Percentiles rank a stretch among this genome's conserved stretches.
Evolutionary conservation across 2,888 invertebrate species (phyloP).

Genomic region (Sinodicranocentrus sp.): DNA sequence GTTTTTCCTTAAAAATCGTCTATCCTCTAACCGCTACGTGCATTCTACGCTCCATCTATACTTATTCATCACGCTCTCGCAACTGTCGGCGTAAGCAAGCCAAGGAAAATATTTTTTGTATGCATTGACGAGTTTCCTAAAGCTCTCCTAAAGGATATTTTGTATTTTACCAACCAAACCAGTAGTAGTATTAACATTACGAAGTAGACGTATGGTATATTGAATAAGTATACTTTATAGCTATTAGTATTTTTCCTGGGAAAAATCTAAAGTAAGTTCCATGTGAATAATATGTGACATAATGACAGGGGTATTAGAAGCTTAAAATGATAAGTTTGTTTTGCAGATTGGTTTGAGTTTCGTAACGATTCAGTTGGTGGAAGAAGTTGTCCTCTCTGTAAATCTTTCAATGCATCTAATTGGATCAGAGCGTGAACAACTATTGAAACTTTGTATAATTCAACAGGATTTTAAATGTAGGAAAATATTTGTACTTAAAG

Average conservation of each 20-base stretch:
- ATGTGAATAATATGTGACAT: not conserved
- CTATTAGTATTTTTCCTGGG: too few relatives aligned
- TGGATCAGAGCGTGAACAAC: too few relatives aligned
- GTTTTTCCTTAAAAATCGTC: not conserved
- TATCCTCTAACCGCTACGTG: not conserved
- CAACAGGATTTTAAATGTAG: too few relatives aligned
- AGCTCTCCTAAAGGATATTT: not conserved
- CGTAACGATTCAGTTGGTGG: too few relatives aligned
- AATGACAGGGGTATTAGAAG: constrained; percentile 2
- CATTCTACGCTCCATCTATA: not conserved
- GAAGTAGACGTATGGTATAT: not conserved
- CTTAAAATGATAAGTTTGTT: not conserved
- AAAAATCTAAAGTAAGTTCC: not conserved
- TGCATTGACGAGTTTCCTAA: not conserved
- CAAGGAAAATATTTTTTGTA: not conserved
- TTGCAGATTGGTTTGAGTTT: not conserved
- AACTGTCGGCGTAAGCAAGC: not conserved
- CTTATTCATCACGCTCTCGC: too few relatives aligned
- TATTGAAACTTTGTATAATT: too few relatives aligned
- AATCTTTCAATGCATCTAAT: too few relatives aligned
- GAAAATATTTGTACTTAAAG: not conserved
- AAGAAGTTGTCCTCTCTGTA: too few relatives aligned
- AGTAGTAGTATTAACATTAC: not conserved
- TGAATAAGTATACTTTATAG: too few relatives aligned
- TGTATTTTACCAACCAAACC: constrained; percentile 11